A percentile compares a stretch with the other conserved stretches of the same genome.
These are phyloP conservation scores for Apogon talboti DNA, from an alignment of 2,797 vertebrate species.

Conservation along the genomic window DNA sequence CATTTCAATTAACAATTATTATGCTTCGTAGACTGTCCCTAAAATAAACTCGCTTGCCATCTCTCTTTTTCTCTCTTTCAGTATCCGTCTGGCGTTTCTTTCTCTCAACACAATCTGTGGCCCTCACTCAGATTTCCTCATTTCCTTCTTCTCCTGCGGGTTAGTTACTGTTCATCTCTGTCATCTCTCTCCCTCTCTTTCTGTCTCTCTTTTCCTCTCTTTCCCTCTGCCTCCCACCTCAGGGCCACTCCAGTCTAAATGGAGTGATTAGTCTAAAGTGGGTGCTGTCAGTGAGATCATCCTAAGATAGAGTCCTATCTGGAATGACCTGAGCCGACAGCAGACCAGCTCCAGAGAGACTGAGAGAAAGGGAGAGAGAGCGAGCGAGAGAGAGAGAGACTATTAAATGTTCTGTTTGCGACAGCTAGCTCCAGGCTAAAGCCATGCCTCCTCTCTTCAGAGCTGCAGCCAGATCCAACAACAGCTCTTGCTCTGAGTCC, in stretches of 20 bases:
- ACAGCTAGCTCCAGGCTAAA: conserved; percentile 79
- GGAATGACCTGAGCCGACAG: conserved; percentile 81
- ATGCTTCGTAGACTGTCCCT: conserved; percentile 17
- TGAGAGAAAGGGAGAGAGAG: conserved; percentile 68
- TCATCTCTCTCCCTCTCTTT: conserved; percentile 63
- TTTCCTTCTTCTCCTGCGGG: conserved; percentile 70
- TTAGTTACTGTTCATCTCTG: conserved; percentile 76
- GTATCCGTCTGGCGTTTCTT: conserved; percentile 36
- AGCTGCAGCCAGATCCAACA: conserved; percentile 56
- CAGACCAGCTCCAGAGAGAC: conserved; percentile 77
- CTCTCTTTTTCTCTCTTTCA: conserved; percentile 36
- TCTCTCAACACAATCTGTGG: conserved; percentile 22
- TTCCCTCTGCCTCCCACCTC: conserved; percentile 67
- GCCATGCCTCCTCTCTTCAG: conserved; percentile 54
- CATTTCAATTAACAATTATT: conserved; percentile 56
- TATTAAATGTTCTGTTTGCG: conserved; percentile 82
- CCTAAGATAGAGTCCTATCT: conserved; percentile 82
- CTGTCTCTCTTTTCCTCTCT: conserved; percentile 41
- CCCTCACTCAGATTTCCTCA: conserved; percentile 49
- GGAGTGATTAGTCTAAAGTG: conserved; percentile 85
- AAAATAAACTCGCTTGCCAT: conserved; percentile 57
- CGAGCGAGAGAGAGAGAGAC: conserved; percentile 64
- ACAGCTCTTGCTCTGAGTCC: conserved; percentile 57
- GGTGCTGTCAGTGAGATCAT: conserved; percentile 84
- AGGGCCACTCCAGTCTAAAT: conserved; percentile 83